Base-by-base conservation (phyloP, 2,113 vertebrate species). In the Panthera leo region DNA sequence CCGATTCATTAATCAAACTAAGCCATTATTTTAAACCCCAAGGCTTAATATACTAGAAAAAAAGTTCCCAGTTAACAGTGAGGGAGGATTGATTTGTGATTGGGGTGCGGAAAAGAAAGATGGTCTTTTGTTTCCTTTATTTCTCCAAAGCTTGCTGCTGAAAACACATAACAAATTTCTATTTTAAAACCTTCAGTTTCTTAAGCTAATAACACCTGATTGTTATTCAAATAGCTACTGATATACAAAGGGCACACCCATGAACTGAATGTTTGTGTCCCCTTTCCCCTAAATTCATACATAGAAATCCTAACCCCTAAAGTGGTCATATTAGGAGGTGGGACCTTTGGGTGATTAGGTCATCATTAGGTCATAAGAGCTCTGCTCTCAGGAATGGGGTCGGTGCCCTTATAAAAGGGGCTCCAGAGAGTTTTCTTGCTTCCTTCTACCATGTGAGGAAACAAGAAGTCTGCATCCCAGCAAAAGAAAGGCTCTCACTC, bases 1-100 rank as follows among this genome's bases (percentile, higher is more conserved):
- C 76, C 25, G 76, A 95, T 15, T 85, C 85, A 92, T 98, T 98
- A 94, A 96, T 98, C 97, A 98, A 97, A 45, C 85, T 85, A 91
- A 88, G 31, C 85, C 67, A n/a, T 88, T 2, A 96, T 89, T 21
- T n/a, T 96, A 95, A 98, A 79, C 0, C 34, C 42, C 93, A 93
- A 78, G 84, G 25, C 42, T 89, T 80, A 76, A 95, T 94, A 92
- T 75, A 83, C 79, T 70, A 67, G 91, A 89, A 89, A 89, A 89
- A 76, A 78, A 31, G 34, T 87, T 73, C 85, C n/a, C 96, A 95
- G 36, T 85, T 53, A 70, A 70, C 58, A 53, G 51, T 48, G 75
- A 88, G 42, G 51, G 89, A 4, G 63, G 85, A 94, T 0, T 87
- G 92, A 96, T 96, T 94, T 79, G 71, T 75, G 79, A 34, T 71